phyloP scores from a whole-genome alignment of 2,113 vertebrate genomes.

The Actenoides hombroni region DNA sequence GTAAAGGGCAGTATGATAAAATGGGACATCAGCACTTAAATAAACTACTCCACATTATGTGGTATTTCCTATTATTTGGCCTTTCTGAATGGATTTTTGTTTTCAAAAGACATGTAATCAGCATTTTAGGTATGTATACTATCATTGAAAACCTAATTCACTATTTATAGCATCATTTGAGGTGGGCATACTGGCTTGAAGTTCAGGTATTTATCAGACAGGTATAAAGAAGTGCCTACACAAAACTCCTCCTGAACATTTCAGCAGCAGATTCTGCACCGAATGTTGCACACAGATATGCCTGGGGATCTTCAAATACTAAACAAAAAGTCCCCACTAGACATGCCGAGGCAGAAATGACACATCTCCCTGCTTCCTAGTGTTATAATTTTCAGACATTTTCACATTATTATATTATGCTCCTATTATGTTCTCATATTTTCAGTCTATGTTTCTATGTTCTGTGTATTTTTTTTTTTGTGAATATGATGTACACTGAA shows the following conservation, averaged over 20 bases:
- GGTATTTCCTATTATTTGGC: neutral
- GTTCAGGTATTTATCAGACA: neutral
- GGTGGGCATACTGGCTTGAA: neutral
- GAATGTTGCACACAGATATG: neutral
- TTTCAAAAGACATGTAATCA: neutral
- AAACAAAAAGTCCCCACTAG: neutral
- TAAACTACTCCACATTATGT: neutral
- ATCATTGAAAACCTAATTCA: neutral
- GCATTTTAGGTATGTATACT: neutral
- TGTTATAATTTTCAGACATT: neutral
- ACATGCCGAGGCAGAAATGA: neutral
- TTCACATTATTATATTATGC: neutral
- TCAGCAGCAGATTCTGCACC: neutral
- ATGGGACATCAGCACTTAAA: neutral
- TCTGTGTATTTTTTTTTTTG: neutral
- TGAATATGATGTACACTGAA: neutral
- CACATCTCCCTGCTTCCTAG: neutral
- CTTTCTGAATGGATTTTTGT: neutral
- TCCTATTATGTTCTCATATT: neutral
- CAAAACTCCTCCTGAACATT: neutral
- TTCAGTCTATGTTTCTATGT: neutral
- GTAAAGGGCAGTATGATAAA: neutral
- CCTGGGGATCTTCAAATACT: neutral
- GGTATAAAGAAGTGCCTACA: rapidly evolving
- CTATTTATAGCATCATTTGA: neutral